Base-by-base conservation (phyloP, 2,888 invertebrate genomes). In the Brachypalpus laphriformis region DNA sequence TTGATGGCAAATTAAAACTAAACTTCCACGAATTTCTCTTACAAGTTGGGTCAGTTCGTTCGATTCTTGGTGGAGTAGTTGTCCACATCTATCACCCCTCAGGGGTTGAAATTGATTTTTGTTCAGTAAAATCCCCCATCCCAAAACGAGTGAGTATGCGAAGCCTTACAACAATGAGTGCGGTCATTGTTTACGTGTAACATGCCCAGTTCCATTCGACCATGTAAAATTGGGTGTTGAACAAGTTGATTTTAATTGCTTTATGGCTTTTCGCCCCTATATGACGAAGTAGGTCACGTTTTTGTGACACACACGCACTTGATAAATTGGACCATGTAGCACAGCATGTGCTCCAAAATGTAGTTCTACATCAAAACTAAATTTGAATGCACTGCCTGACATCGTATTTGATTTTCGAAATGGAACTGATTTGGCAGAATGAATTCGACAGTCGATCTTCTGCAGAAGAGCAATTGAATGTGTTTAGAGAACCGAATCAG, bases 161-260 rank as follows among this genome's bases (percentile, higher is more conserved):
- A 59, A 80, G 59, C 71, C 80, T 9, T 59, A 72, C 22, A 72
- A 59, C 49, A 65, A 16, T 16, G 57, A 31, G 40, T 54, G 2
- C 22, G 18, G 16, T 47, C 22, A 25, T 54, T 57, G 66, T 66
- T 49, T 9, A 31, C 31, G 34, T 74, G 34, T 57, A 66, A 49
- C 49, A 31, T 56, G 45, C n/a, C n/a, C 42, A 51, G 47, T 16
- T 40, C 20, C 14, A 28, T 56, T 56, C n/a, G 51, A 47, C 34
- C 22, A 54, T 66, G 68, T 76, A 49, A 18, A 66, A 28, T 47
- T 25, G 31, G 9, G 37, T 75, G 42, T 22, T 22, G 51, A 20
- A 68, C 76, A 68, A 76, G 40, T 31, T 56, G 51, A 31, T 65
- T 47, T 59, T 80, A 59, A 57, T 78, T 72, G 78, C 11, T 56